A percentile compares a stretch with the other conserved stretches of the same genome.
Conservation (phyloP, 2,888 invertebrate genomes). For the Ophion obscuratus region DNA sequence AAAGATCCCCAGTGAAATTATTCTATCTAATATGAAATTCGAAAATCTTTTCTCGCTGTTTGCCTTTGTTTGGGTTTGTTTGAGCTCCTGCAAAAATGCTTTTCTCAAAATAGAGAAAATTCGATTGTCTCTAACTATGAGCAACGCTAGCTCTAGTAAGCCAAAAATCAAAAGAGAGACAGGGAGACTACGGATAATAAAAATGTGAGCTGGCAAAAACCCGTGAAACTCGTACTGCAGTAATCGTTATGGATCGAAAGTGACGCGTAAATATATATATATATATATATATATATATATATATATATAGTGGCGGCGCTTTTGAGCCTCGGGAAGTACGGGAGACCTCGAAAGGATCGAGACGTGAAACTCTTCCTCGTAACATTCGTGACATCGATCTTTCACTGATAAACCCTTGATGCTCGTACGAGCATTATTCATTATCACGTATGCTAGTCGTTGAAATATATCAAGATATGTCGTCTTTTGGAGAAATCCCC, state of each 20-base stretch:
- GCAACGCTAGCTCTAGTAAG: no score
- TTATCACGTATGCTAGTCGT: not conserved
- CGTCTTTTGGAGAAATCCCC: not conserved
- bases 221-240: not conserved
- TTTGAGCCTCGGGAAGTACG: conserved; percentile 27
- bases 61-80: no score
- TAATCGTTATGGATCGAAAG: conserved; percentile 1
- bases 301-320: conserved; percentile 14
- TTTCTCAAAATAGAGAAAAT: not conserved
- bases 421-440: not conserved
- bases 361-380: conserved; percentile 53
- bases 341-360: conserved; percentile 35
- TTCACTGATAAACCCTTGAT: conserved; percentile 31
- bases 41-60: no score
- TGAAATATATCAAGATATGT: conserved; percentile 17
- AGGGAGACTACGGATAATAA: not conserved
- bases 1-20: no score
- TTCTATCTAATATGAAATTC: no score
- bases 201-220: not conserved
- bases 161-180: not conserved
- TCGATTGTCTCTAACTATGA: no score
- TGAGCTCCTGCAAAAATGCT: not conserved
- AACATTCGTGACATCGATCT: conserved; percentile 59
- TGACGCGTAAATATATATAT: not conserved
- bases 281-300: not conserved